These are phyloP conservation scores for Diabrotica balteata DNA, from an alignment of 2,888 invertebrate genomes.

Conservation along the genomic window DNA sequence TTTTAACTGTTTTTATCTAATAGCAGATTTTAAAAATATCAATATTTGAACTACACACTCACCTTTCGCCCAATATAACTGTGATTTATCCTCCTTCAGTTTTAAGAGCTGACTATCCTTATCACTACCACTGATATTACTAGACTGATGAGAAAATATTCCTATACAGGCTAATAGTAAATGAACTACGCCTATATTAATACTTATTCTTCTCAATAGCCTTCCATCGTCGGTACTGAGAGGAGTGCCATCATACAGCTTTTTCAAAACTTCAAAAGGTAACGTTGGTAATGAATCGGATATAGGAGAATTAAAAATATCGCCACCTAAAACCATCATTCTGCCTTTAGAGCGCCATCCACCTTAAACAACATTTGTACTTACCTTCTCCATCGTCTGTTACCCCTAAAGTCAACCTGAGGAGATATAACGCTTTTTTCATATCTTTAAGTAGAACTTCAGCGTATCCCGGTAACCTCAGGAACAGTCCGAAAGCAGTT, in stretches of 20 bases:
- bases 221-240: slow-evolving; percentile 79
- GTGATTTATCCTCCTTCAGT: slow-evolving; percentile 64
- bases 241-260: slow-evolving; percentile 79
- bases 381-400: slow-evolving; percentile 90
- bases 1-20: too few species aligned
- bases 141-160: slow-evolving; percentile 84
- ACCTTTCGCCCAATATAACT: slow-evolving; percentile 94
- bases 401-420: slow-evolving; percentile 87
- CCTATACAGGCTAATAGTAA: slow-evolving; percentile 87
- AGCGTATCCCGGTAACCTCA: slow-evolving; percentile 89
- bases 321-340: slow-evolving; percentile 60
- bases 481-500: slow-evolving; percentile 87
- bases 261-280: slow-evolving; percentile 81
- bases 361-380: too few species aligned
- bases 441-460: slow-evolving; percentile 86
- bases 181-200: slow-evolving; percentile 85
- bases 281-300: slow-evolving; percentile 74
- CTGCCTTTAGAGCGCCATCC: too few species aligned
- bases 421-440: slow-evolving; percentile 83
- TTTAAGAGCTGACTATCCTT: slow-evolving; percentile 53
- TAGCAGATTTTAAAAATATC: too few species aligned
- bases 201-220: slow-evolving; percentile 76
- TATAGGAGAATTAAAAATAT: slow-evolving; percentile 74
- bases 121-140: slow-evolving; percentile 56
- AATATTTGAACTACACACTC: slow-evolving; percentile 7